Conservation (phyloP, 2,797 vertebrate species). For the Clamator glandarius region DNA sequence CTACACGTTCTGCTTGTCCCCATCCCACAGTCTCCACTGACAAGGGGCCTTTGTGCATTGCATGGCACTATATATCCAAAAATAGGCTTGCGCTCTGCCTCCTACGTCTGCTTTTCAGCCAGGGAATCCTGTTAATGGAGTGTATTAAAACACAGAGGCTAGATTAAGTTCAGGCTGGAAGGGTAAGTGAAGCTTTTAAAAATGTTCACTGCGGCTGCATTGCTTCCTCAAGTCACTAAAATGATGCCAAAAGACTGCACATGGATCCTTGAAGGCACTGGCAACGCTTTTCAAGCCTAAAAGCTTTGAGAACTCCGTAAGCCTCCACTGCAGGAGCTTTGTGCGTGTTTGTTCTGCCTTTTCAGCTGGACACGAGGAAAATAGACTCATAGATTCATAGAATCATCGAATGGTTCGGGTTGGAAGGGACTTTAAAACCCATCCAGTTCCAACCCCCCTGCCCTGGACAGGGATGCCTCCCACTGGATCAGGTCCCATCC, state of each 20-base stretch:
- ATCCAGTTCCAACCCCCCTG: no score
- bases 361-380: background rate
- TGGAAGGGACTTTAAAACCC: no score
- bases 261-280: background rate
- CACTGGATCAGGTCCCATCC: no score
- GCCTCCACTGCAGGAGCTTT: background rate
- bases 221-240: constrained; percentile 34
- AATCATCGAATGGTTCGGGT: no score
- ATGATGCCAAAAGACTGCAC: background rate
- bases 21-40: background rate
- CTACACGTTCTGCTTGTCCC: background rate
- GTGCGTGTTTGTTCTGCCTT: accelerated
- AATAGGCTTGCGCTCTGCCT: constrained; percentile 13
- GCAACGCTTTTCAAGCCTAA: background rate
- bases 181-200: constrained; percentile 28
- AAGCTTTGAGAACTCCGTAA: background rate
- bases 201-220: background rate
- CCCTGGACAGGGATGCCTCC: no score
- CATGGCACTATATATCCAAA: background rate
- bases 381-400: background rate
- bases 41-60: background rate
- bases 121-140: constrained; percentile 49
- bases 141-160: constrained; percentile 9
- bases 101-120: background rate
- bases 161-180: background rate